Conservation (phyloP, 2,888 invertebrate genomes). For the Phalera bucephala region DNA sequence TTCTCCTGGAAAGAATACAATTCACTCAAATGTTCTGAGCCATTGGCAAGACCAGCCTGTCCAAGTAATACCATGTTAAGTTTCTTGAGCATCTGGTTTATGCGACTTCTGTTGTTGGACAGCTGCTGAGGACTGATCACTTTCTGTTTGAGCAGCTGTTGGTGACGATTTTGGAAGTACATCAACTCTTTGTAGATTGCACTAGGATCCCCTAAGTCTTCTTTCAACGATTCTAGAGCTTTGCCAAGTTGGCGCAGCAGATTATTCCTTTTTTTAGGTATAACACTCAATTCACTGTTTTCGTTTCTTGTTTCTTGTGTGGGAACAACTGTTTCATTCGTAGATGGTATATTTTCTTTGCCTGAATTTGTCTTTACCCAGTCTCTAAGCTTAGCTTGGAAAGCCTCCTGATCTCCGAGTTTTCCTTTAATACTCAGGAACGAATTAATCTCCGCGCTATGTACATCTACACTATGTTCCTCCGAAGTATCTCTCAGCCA, state of each 20-base stretch:
- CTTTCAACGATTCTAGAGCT: constrained; percentile 61
- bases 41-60: constrained; percentile 82
- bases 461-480: constrained; percentile 58
- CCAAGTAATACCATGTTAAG: constrained; percentile 84
- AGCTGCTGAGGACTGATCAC: constrained; percentile 54
- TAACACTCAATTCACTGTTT: constrained; percentile 26
- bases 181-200: constrained; percentile 66
- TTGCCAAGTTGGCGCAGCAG: constrained; percentile 52
- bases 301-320: constrained; percentile 14
- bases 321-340: constrained; percentile 25
- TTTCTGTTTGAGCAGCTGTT: constrained; percentile 61
- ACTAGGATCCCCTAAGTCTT: constrained; percentile 78
- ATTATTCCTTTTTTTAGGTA: constrained; percentile 62
- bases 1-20: constrained; percentile 58
- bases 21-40: constrained; percentile 67
- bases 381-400: constrained; percentile 72
- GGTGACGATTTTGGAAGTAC: constrained; percentile 65
- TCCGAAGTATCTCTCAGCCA: constrained; percentile 64
- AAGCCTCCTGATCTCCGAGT: constrained; percentile 72
- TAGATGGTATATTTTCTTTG: constrained; percentile 19
- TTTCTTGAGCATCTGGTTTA: constrained; percentile 69
- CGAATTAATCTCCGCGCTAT: constrained; percentile 53
- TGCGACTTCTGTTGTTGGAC: constrained; percentile 54
- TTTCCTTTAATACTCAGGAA: constrained; percentile 78
- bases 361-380: constrained; percentile 46